Conservation (phyloP, 2,113 vertebrate genomes). For the Serilophus lunatus region DNA sequence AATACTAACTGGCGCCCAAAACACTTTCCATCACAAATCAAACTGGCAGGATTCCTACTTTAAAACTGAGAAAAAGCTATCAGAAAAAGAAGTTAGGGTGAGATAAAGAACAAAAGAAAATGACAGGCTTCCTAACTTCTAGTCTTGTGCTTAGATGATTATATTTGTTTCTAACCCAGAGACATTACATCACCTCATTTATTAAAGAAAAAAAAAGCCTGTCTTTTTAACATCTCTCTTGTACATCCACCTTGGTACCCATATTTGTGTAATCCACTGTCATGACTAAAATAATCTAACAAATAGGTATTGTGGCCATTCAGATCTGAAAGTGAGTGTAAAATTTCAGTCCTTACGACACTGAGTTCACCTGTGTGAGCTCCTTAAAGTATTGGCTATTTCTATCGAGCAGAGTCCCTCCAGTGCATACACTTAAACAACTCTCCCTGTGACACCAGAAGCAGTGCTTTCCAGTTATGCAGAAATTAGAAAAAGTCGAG, state of each 20-base stretch:
- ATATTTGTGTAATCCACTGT: background rate
- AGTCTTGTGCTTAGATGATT: background rate
- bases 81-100: background rate
- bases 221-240: background rate
- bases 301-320: background rate
- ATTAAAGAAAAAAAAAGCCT: background rate
- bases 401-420: background rate
- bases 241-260: background rate
- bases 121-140: background rate
- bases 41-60: background rate
- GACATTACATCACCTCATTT: background rate
- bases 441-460: background rate
- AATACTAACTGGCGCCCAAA: background rate
- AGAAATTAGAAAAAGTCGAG: background rate
- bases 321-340: background rate
- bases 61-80: background rate
- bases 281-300: background rate
- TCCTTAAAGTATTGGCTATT: background rate
- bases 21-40: background rate
- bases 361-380: background rate
- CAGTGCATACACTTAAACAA: background rate
- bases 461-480: rapidly evolving
- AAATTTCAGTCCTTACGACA: background rate
- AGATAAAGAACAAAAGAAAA: background rate
- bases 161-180: background rate